Evolutionary conservation across 2,888 invertebrate genomes (phyloP), one percentile per base, ranked within the genome.

Genomic region (Scaeva pyrastri): DNA sequence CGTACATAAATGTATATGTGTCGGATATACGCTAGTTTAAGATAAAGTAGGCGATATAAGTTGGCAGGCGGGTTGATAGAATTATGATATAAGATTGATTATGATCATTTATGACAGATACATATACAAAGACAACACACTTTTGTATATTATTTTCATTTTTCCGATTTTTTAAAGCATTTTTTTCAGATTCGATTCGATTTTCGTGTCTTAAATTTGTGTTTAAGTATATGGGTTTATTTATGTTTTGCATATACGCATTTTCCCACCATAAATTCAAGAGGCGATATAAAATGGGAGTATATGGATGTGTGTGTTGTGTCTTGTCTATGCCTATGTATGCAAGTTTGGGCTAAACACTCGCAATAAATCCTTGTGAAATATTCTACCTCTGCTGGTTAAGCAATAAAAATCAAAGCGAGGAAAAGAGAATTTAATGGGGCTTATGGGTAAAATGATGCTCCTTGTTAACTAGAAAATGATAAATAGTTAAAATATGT

Each of bases 401-500:
- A 66, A 50, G 73, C 66, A 50, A 68, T 79, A 71, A 66, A 68
- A 79, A 73, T 41, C 50, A 36, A 62, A 45, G 62, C 19, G 7
- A 50, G 4, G 36, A 31, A 45, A 26, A 14, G 23, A 41, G 75
- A 70, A 75, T 75, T 81, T 72, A 45, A 78, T 64, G 78, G 36
- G 52, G 10, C 52, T 62, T 45, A 55, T 75, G 31, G 43, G 70
- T 48, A 48, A 48, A 26, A 19, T 48, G 45, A 19, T 48, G 45
- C 41, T 52, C 60, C 26, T 64, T 64, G 64, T 72, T 72, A 39
- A 77, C 77, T 71, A 64, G 56, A 64, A 75, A 71, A 58, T 81
- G 75, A 81, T 76, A 55, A 81, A 81, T 75, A 70, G 75, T 66
- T 45, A 21, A n/a, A 36, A 43, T 55, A 52, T n/a, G 45, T 19